Base-by-base conservation (phyloP, 1,140 invertebrate genomes). In the Calycopis cecrops region DNA sequence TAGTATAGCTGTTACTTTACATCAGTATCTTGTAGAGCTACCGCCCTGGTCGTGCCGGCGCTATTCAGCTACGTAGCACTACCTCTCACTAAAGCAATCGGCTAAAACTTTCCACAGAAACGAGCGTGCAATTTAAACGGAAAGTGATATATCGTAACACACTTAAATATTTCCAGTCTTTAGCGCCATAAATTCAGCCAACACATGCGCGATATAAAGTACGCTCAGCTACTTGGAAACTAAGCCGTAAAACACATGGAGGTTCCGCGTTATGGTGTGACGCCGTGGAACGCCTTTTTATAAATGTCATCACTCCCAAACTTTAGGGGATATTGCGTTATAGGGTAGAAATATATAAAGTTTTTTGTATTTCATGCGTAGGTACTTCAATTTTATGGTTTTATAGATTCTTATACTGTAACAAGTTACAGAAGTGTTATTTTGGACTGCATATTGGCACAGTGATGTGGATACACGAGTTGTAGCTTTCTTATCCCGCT, bases 161-260 rank as follows among this genome's bases (percentile, higher is more conserved):
- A 42, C 40, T 42, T 42, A 42, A 16, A 42, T 42, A 11, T 35
- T 35, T 50, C 10, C 16, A 18, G 14, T 35, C 12, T 37, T 47
- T 35, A 35, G 34, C 14, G 33, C 16, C 35, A 16, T 17, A 51
- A 35, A 35, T 35, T 51, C 35, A 11, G 6, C 9, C 52, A 44
- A 55, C 53, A 48, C 53, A 54, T 60, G 52, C 55, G 52, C 57
- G 6, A 35, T 58, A 58, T 42, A 58, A 58, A 52, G 50, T 48
- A 51, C 35, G 53, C 49, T 50, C 59, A 51, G 50, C 62, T 62
- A 65, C 63, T 65, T 48, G 48, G 48, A 52, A 63, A 63, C 63
- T 61, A 69, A 69, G 63, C 60, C 67, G 63, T 66, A 69, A 69
- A 69, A 65, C 67, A 69, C 57, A 52, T 42, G 57, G 62, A 62